Percentiles rank a stretch among this genome's conserved stretches.
These are phyloP conservation scores for Bactericera cockerelli DNA, from an alignment of 1,140 invertebrate genomes.

Conservation along the genomic window DNA sequence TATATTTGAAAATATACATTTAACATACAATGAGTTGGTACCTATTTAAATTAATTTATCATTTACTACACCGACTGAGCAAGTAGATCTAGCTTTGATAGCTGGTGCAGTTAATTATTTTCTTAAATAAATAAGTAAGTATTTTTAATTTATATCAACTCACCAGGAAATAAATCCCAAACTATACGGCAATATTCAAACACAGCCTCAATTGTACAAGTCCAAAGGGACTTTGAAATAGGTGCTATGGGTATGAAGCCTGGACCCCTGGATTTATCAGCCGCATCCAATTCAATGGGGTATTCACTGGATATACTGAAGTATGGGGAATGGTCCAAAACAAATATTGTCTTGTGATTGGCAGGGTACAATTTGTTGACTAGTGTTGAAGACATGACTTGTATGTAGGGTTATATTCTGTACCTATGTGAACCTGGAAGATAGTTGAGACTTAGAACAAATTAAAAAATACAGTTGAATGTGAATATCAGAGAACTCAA, in stretches of 20 bases:
- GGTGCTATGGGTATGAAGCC: slow-evolving; percentile 57
- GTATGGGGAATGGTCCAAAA: slow-evolving; percentile 80
- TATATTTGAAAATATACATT: too few relatives aligned
- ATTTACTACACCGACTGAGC: too few relatives aligned
- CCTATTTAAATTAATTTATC: too few relatives aligned
- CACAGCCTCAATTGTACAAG: slow-evolving; percentile 80
- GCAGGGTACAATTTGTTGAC: slow-evolving; percentile 35
- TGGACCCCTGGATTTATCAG: slow-evolving; percentile 44
- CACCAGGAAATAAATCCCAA: slow-evolving; percentile 79
- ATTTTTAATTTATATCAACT: slow-evolving; percentile 12
- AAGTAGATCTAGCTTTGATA: too few relatives aligned
- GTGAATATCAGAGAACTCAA: too few relatives aligned
- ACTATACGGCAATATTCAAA: slow-evolving; percentile 91
- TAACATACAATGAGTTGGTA: too few relatives aligned
- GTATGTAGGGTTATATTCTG: too few relatives aligned
- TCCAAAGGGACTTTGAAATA: slow-evolving; percentile 84
- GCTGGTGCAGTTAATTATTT: too few relatives aligned
- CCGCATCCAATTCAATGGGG: slow-evolving; percentile 75
- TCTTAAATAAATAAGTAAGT: too few relatives aligned
- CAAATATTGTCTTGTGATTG: slow-evolving; percentile 89
- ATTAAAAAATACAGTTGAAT: too few relatives aligned
- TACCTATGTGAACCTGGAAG: too few relatives aligned
- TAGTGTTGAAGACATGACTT: neutral
- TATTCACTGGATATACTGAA: slow-evolving; percentile 75
- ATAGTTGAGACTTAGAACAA: too few relatives aligned